Evolutionary conservation across 2,888 invertebrate genomes (phyloP).

Genomic region (Argynnis bischoffii): DNA sequence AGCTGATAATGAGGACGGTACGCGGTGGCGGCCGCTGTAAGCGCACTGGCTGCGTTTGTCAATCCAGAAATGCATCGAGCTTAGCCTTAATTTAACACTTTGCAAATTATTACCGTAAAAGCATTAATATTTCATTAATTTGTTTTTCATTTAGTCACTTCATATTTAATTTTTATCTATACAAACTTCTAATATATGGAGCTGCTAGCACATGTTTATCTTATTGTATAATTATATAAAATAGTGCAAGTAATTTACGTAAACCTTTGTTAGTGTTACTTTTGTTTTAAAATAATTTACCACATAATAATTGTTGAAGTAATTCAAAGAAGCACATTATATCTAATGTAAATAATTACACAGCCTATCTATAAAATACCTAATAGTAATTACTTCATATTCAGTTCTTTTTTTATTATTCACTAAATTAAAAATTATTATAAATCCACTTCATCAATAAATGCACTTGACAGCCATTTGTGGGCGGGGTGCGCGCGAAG

Average conservation of each 20-base stretch:
- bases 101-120: slow-evolving; percentile 17
- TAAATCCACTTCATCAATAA: slow-evolving; percentile 20
- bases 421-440: slow-evolving; percentile 1
- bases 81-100: slow-evolving; percentile 40
- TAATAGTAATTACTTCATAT: slow-evolving; percentile 6
- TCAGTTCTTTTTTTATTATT: slow-evolving; percentile 10
- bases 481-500: slow-evolving; percentile 64
- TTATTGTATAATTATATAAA: neutral
- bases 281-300: slow-evolving; percentile 13
- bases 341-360: slow-evolving; percentile 6
- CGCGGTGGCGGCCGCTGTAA: slow-evolving; percentile 87
- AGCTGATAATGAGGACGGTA: slow-evolving; percentile 85
- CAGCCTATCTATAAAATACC: neutral
- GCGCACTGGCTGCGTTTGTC: slow-evolving; percentile 91
- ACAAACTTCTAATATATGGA: neutral
- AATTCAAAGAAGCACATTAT: neutral
- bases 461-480: slow-evolving; percentile 59
- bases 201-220: neutral
- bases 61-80: slow-evolving; percentile 93
- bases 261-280: slow-evolving; percentile 1
- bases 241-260: neutral
- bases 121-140: slow-evolving; percentile 5
- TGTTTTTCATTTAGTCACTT: slow-evolving; percentile 11
- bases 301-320: slow-evolving; percentile 10
- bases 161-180: slow-evolving; percentile 7